Evolutionary conservation across 2,113 vertebrate species (phyloP).

Genomic region (Elanus axillaris): DNA sequence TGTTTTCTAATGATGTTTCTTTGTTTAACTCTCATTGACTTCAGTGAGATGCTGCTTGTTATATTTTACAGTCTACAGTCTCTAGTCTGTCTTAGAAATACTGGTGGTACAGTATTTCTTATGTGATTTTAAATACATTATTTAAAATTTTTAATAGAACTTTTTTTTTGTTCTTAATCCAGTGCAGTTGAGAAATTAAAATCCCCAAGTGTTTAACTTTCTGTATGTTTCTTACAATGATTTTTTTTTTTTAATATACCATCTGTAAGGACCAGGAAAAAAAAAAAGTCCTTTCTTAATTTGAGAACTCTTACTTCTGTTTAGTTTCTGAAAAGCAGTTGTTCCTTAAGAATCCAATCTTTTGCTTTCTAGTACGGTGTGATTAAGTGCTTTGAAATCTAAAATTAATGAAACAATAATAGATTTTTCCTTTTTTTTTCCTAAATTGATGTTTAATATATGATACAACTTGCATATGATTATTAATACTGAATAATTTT

Average conservation of each 20-base stretch:
- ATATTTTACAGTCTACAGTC: neutral
- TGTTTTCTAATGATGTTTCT: neutral
- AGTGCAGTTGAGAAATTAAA: neutral
- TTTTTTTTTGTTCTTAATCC: neutral
- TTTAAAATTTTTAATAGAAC: neutral
- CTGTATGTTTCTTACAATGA: neutral
- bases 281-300: neutral
- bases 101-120: neutral
- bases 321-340: neutral
- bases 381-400: neutral
- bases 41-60: neutral
- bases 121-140: neutral
- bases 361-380: neutral
- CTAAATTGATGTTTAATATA: neutral
- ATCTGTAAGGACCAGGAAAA: neutral
- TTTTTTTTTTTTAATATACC: neutral
- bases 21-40: neutral
- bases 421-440: neutral
- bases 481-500: neutral
- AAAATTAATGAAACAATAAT: neutral
- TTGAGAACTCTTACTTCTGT: neutral
- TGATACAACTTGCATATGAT: neutral
- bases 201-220: neutral
- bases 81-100: neutral
- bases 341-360: neutral